Evolutionary conservation across 2,797 vertebrate genomes (phyloP), one percentile per base, ranked within the genome.

Genomic region (Gymnodraco acuticeps): DNA sequence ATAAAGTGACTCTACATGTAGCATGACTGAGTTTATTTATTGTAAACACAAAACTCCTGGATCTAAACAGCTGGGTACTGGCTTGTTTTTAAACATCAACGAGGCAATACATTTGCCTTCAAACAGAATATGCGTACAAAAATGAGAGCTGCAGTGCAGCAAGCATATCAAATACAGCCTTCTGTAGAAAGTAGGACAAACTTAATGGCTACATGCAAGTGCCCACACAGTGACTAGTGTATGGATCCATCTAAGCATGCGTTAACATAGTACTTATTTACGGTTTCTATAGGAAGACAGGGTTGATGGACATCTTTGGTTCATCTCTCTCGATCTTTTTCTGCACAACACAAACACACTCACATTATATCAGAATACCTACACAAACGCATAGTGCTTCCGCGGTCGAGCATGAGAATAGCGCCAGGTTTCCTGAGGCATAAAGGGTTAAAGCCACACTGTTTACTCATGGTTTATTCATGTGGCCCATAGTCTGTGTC

Each of bases 401-500:
- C 15, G 50, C 63, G 0, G 73, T 81, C 60, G 10, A 80, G 77
- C 78, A 60, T 72, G 73, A 86, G 62, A 70, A 53, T 45, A 81
- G 73, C 31, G 14, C 43, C 56, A 70, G 68, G 74, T 80, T 84
- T 88, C 83, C 83, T 75, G 76, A 83, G 83, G 89, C 86, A 79
- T 70, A 68, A 77, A 81, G 73, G 80, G 80, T 86, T 88, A 87
- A 87, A 63, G 10, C 79, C 64, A 83, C 58, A 43, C 53, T 81
- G 81, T 87, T 90, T 84, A 90, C 89, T 83, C 75, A 89, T 75
- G 70, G 88, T 38, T 38, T 38, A 38, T 38, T 38, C 89, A 65
- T 41, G 41, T 61, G 81, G 88, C 77, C 84, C 83, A 75, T 59
- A 75, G 78, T 85, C 74, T 75, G 78, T 87, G 89, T 90, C 89